These are phyloP conservation scores for Lytechinus variegatus DNA, from an alignment of 35 echinoderm and acorn worm genomes.

Conservation along the genomic window DNA sequence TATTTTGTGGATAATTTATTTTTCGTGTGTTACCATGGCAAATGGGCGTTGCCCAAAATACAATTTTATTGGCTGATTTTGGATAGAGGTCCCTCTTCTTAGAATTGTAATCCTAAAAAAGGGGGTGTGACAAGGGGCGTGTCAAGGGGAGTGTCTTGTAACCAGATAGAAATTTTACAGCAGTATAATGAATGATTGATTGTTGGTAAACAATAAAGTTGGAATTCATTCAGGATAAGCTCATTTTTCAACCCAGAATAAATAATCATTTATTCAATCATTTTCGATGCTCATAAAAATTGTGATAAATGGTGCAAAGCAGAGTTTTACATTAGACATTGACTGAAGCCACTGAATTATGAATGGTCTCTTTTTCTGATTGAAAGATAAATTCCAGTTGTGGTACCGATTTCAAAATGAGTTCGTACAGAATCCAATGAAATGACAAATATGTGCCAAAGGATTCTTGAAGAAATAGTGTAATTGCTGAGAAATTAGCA, in stretches of 20 bases:
- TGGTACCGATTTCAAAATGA: too few species aligned
- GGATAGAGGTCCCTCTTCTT: not conserved
- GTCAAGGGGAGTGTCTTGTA: not conserved
- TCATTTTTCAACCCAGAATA: not conserved
- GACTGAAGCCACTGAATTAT: too few species aligned
- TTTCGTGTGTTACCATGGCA: not conserved
- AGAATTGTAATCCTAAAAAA: not conserved
- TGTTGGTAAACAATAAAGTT: not conserved
- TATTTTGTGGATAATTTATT: not conserved
- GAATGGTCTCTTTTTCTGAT: too few species aligned
- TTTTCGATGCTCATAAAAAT: not conserved
- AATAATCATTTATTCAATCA: not conserved
- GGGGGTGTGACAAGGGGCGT: not conserved
- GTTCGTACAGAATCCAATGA: too few species aligned
- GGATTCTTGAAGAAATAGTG: too few species aligned
- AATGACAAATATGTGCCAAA: too few species aligned
- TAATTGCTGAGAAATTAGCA: too few species aligned
- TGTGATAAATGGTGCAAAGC: not conserved
- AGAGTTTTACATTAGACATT: not conserved
- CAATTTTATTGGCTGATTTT: not conserved
- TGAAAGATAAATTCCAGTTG: too few species aligned
- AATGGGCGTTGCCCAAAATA: not conserved
- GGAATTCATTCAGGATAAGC: not conserved
- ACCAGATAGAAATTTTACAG: not conserved
- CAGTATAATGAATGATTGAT: not conserved